phyloP scores from a whole-genome alignment of 1,140 invertebrate genomes.

The Brachionus rubens region DNA sequence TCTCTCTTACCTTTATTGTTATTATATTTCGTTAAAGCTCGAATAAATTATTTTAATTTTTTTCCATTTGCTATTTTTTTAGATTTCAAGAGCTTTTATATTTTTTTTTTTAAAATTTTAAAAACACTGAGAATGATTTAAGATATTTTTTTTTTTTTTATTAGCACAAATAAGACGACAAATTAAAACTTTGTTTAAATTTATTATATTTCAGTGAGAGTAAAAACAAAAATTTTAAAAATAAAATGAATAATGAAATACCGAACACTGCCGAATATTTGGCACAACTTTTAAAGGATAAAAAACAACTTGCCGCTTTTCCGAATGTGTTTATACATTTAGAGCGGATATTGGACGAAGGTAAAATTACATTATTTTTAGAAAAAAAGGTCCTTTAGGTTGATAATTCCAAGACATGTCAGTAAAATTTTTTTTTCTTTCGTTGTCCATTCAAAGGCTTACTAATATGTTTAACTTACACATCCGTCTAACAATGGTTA shows the following conservation, averaged over 20 bases:
- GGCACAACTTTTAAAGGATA: constrained; percentile 99
- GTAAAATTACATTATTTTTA: constrained; percentile 66
- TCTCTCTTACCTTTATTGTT: constrained; percentile 32
- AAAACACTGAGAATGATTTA: constrained; percentile 41
- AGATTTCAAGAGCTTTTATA: not conserved
- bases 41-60: constrained; percentile 42
- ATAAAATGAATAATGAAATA: constrained; percentile 12
- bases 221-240: not conserved
- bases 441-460: constrained; percentile 5
- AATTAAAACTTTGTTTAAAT: not conserved
- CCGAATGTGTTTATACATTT: constrained; percentile 99
- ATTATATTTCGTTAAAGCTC: constrained; percentile 8
- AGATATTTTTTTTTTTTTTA: too few species aligned
- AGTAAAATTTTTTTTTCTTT: too few species aligned
- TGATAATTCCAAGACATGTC: too few species aligned
- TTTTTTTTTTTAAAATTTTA: not conserved
- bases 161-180: constrained; percentile 31
- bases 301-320: constrained; percentile 97
- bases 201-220: not conserved
- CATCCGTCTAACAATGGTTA: not conserved
- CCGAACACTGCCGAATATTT: constrained; percentile 76
- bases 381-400: too few species aligned
- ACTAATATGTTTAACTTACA: constrained; percentile 8
- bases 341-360: constrained; percentile 97
- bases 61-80: not conserved